A percentile compares a stretch with the other conserved stretches of the same genome.
These are phyloP conservation scores for Brachyhypopomus occidentalis DNA, from an alignment of 2,113 vertebrate genomes.

Conservation along the genomic window DNA sequence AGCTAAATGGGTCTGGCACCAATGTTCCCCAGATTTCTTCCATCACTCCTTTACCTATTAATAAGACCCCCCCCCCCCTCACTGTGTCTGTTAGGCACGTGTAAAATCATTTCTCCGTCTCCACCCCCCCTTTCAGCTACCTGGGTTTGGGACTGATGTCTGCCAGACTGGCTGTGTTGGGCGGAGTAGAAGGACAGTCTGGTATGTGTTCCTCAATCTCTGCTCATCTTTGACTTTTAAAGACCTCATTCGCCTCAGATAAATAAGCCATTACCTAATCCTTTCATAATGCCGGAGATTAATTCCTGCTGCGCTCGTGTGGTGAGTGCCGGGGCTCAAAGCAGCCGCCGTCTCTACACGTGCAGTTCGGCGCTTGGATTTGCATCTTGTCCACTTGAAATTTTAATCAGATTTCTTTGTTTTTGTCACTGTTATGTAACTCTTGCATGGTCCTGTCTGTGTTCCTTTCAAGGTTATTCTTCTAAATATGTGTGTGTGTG, in stretches of 20 bases:
- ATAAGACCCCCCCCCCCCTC: too few species aligned
- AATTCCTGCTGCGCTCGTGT: conserved; percentile 71
- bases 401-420: conserved; percentile 54
- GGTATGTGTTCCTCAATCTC: conserved; percentile 75
- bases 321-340: conserved; percentile 50
- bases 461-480: conserved; percentile 17
- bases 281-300: conserved; percentile 75
- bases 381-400: conserved; percentile 43
- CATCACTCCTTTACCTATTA: too few species aligned
- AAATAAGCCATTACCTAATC: conserved; percentile 80
- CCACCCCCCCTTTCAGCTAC: conserved; percentile 75
- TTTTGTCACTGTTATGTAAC: conserved; percentile 9
- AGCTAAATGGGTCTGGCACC: too few species aligned
- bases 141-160: conserved; percentile 95
- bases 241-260: conserved; percentile 52
- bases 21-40: too few species aligned
- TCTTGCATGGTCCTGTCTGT: background rate
- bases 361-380: conserved; percentile 42
- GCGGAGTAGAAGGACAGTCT: conserved; percentile 80
- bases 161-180: conserved; percentile 86
- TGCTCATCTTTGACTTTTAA: conserved; percentile 63
- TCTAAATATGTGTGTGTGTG: background rate
- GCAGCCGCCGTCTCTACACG: conserved; percentile 48
- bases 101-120: background rate
- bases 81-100: too few species aligned